Percentiles rank a stretch among this genome's conserved stretches.
phyloP scores from a whole-genome alignment of 2,888 invertebrate species.

The Herminia tarsipennalis region DNA sequence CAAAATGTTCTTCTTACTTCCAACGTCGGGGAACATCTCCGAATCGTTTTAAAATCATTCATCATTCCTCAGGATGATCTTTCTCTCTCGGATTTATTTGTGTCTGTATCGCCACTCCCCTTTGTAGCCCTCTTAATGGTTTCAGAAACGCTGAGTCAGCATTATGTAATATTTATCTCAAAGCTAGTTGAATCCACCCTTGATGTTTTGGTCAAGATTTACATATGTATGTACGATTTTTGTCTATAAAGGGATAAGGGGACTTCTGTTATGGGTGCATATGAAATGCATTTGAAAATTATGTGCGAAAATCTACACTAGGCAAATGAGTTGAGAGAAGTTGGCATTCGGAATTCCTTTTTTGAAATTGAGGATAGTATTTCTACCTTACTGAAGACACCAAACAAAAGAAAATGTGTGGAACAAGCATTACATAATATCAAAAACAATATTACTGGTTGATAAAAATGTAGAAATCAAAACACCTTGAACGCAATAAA shows the following conservation, averaged over 20 bases:
- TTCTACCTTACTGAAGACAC: no score
- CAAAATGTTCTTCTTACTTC: conserved; percentile 1
- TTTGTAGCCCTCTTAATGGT: conserved; percentile 70
- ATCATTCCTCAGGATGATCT: conserved; percentile 67
- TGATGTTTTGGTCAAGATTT: conserved; percentile 29
- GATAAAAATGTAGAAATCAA: no score
- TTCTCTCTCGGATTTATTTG: conserved; percentile 67
- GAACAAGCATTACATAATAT: no score
- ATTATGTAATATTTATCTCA: conserved; percentile 38
- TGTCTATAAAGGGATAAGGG: background rate
- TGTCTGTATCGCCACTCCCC: conserved; percentile 61
- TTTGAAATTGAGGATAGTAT: no score
- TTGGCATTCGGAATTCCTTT: no score
- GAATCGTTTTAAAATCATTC: conserved; percentile 77
- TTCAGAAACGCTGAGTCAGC: conserved; percentile 51
- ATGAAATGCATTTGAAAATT: background rate
- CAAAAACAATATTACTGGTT: background rate
- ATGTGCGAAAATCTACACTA: background rate
- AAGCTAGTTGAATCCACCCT: conserved; percentile 27
- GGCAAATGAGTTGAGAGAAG: no score
- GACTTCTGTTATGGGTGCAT: background rate
- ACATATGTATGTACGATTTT: conserved; percentile 10
- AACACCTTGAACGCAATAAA: no score
- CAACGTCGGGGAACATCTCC: conserved; percentile 28
- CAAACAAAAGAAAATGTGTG: no score